phyloP scores from a whole-genome alignment of 1,140 invertebrate species.

The Lineus longissimus region DNA sequence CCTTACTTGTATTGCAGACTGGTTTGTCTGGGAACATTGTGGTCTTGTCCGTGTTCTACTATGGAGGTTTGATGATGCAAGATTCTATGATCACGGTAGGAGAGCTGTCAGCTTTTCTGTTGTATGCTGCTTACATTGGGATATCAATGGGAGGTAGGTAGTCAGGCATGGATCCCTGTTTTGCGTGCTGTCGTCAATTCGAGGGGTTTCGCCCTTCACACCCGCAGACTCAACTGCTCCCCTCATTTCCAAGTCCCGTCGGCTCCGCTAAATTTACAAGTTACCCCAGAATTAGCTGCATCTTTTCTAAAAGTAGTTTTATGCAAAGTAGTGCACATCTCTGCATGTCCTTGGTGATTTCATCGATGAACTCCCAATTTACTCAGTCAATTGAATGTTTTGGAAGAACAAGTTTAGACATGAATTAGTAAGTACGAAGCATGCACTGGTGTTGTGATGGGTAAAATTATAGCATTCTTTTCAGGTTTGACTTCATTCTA shows the following conservation, averaged over 20 bases:
- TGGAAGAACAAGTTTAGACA: too few species aligned
- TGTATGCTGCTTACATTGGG: conserved; percentile 90
- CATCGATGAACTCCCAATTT: too few species aligned
- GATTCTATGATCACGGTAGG: conserved; percentile 80
- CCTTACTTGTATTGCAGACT: conserved; percentile 61
- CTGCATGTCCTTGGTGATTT: not conserved
- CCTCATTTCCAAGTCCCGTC: too few species aligned
- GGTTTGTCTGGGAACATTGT: conserved; percentile 90
- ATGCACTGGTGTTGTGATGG: too few species aligned
- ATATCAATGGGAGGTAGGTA: conserved; percentile 69
- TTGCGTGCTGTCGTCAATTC: too few species aligned
- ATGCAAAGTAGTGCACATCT: not conserved
- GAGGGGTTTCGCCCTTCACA: too few species aligned
- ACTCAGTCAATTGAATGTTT: too few species aligned
- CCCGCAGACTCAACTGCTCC: too few species aligned
- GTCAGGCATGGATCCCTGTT: not conserved
- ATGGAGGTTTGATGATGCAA: conserved; percentile 84
- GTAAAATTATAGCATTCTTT: conserved; percentile 10
- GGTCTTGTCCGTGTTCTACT: conserved; percentile 87
- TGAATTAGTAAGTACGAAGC: too few species aligned
- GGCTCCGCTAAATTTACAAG: too few species aligned
- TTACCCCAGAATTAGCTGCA: not conserved
- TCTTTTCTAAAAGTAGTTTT: not conserved
- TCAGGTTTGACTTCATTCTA: conserved; percentile 82
- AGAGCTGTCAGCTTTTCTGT: conserved; percentile 81